A percentile compares a stretch with the other conserved stretches of the same genome.
These are phyloP conservation scores for Rhinella marina DNA, from an alignment of 2,797 vertebrate species.

Conservation along the genomic window DNA sequence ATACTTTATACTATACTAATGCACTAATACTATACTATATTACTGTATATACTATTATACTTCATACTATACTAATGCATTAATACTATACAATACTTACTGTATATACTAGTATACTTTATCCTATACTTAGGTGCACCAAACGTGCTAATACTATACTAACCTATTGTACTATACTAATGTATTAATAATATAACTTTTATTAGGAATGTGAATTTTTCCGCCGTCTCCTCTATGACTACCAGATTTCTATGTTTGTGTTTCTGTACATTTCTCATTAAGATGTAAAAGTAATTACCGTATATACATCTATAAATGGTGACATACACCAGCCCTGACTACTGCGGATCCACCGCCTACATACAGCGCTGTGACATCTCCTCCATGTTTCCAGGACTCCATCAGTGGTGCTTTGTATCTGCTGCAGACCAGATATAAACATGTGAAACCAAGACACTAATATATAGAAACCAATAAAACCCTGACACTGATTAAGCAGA, in stretches of 20 bases:
- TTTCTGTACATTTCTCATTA: neutral
- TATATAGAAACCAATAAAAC: conserved; percentile 30
- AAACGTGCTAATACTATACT: too few species aligned
- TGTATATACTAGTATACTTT: too few species aligned
- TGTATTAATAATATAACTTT: too few species aligned
- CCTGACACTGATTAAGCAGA: conserved; percentile 49
- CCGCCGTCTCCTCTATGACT: neutral
- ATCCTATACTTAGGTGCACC: too few species aligned
- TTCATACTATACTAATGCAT: neutral
- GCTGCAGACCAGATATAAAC: conserved; percentile 10
- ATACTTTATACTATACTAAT: too few species aligned
- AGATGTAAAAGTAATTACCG: neutral
- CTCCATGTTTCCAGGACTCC: neutral
- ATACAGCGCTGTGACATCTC: neutral
- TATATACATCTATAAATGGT: neutral
- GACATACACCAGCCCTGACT: neutral
- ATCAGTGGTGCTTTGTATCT: neutral
- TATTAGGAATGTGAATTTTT: neutral
- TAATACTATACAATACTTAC: neutral
- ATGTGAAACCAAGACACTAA: conserved; percentile 33
- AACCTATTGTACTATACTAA: too few species aligned
- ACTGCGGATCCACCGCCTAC: neutral
- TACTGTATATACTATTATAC: too few species aligned
- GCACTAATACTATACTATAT: too few species aligned
- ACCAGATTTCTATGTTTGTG: neutral